Percentiles rank a stretch among this genome's conserved stretches.
Evolutionary conservation across 2,888 invertebrate species (phyloP).

Genomic region (Tipula unca): DNA sequence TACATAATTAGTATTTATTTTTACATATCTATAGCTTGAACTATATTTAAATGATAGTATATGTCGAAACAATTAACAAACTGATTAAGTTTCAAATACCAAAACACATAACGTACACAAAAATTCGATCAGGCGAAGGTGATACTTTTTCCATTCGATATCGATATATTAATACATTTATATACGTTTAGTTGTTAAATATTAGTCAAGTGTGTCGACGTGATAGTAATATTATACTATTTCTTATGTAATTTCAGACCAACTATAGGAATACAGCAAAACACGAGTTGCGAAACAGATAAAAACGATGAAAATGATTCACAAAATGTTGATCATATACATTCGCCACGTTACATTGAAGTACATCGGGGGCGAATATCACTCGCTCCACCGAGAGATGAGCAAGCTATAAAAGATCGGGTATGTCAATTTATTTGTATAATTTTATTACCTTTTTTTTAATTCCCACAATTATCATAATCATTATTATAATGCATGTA

Average conservation of each 20-base stretch:
- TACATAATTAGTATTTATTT: too few species aligned
- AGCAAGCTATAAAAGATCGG: constrained; percentile 20
- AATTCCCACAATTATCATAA: background rate
- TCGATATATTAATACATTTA: background rate
- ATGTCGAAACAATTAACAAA: background rate
- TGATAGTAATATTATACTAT: background rate
- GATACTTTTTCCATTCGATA: background rate
- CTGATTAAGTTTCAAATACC: background rate
- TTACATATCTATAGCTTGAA: too few species aligned
- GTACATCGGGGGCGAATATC: constrained; percentile 22
- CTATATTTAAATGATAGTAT: background rate
- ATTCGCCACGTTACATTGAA: constrained; percentile 21
- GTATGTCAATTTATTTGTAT: background rate
- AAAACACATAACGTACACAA: background rate
- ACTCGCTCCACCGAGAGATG: constrained; percentile 18
- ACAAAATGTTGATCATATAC: background rate
- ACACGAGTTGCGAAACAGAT: background rate
- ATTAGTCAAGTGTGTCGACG: background rate
- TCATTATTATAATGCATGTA: background rate
- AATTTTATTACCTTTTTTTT: background rate
- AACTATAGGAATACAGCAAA: background rate
- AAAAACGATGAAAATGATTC: background rate
- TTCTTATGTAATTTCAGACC: background rate
- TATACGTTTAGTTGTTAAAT: background rate
- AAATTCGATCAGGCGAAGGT: background rate